Evolutionary conservation across 2,797 vertebrate genomes (phyloP).

Genomic region (Enteromius unitaeniatus): DNA sequence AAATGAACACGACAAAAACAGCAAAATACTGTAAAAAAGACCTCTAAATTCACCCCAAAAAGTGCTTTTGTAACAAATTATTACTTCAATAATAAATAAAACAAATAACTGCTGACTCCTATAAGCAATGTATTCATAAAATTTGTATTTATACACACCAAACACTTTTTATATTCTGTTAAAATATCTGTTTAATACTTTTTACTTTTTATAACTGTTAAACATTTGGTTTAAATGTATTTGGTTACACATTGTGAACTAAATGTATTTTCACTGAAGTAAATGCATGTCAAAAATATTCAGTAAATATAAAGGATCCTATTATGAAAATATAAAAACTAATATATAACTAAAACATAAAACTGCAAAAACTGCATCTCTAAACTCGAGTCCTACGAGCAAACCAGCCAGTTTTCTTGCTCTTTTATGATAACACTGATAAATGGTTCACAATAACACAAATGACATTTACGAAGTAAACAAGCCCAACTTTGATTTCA

Average conservation of each 20-base stretch:
- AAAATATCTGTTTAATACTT: not conserved
- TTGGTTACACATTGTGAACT: not conserved
- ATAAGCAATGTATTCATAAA: not conserved
- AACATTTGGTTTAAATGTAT: not conserved
- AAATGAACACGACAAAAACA: too few species aligned
- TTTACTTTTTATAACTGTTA: not conserved
- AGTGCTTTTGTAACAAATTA: not conserved
- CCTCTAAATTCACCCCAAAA: too few species aligned
- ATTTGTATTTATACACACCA: not conserved
- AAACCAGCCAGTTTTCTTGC: not conserved
- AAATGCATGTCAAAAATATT: not conserved
- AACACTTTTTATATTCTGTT: not conserved
- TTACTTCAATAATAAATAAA: not conserved
- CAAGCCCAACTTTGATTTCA: conserved; percentile 21
- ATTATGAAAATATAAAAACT: not conserved
- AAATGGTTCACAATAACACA: not conserved
- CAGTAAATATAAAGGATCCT: not conserved
- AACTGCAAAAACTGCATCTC: not conserved
- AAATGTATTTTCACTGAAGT: not conserved
- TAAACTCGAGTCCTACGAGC: not conserved
- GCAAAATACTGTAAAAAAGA: too few species aligned
- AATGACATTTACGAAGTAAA: conserved; percentile 19
- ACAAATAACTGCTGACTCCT: not conserved
- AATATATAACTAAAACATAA: not conserved
- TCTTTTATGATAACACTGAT: not conserved